Evolutionary conservation across 2,888 invertebrate species (phyloP).

Genomic region (Bombylius major): DNA sequence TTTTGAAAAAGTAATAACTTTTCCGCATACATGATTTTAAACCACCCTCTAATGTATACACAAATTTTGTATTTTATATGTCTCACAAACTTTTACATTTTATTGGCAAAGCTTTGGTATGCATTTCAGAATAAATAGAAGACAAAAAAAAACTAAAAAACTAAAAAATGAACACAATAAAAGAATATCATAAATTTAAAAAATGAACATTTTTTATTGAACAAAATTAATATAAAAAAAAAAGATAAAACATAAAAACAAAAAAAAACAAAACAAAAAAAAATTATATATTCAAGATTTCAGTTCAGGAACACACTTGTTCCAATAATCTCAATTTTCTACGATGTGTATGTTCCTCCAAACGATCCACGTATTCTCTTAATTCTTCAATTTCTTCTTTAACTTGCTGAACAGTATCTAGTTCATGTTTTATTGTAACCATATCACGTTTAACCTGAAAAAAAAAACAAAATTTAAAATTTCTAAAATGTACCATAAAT

Average conservation of each 20-base stretch:
- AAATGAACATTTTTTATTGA: not conserved
- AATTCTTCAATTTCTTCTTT: constrained; percentile 90
- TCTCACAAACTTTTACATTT: too few species aligned
- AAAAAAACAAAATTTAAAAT: not conserved
- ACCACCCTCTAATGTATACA: too few species aligned
- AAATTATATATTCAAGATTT: too few species aligned
- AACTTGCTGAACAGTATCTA: constrained; percentile 88
- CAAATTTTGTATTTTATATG: too few species aligned
- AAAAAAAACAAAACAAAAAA: too few species aligned
- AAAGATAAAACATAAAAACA: not conserved
- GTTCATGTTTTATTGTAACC: constrained; percentile 88
- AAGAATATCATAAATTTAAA: too few species aligned
- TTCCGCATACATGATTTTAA: too few species aligned
- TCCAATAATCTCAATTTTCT: constrained; percentile 81
- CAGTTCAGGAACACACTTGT: constrained; percentile 51
- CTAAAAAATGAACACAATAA: too few species aligned
- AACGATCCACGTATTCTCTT: constrained; percentile 80
- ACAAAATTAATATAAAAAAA: constrained; percentile 1
- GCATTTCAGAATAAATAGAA: too few species aligned
- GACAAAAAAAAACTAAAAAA: not conserved
- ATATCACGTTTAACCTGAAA: constrained; percentile 77
- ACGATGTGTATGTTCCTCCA: constrained; percentile 83
- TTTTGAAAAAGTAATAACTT: too few species aligned
- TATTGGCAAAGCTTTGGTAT: too few species aligned
- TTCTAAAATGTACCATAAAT: not conserved